Base-by-base conservation (phyloP, 92 coral and sea anemone genomes). In the Blastomussa wellsi region DNA sequence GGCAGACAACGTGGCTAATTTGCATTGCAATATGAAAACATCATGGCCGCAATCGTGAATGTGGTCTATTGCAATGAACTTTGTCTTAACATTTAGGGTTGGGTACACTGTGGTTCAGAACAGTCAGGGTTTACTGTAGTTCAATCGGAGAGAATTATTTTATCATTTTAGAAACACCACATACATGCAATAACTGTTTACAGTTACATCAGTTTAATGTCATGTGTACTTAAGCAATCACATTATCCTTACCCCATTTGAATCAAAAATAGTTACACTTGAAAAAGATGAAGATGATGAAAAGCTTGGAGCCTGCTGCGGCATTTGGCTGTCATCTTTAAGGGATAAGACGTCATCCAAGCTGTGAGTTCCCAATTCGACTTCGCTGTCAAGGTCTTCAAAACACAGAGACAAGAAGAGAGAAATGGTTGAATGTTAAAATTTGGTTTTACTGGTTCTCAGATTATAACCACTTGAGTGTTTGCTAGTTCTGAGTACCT, bases 301-400 rank as follows among this genome's bases (percentile, higher is more conserved):
- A 39, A 65, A 70, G 59, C 33, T 68, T 49, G 91, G 92, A 55
- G 37, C 57, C 77, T 69, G 52, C 48, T n/a, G 14, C 31, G 66
- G 35, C 39, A 26, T 49, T 74, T 74, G 55, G 78, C 53, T 24
- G 79, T 81, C 66, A 57, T 78, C 86, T 73, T 82, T 85, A 17
- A 80, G 90, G 29, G 92, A 78, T 13, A 95, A 85, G 52, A 95
- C 94, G 48, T 94, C 95, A 89, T 94, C 95, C 66, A 95, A 84
- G 81, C 91, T 94, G 78, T 92, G 94, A 24, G 77, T 85, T 36
- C 98, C 98, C 68, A 84, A 78, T 72, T 92, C 89, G 3, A 95
- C 71, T 80, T 95, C 95, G 82, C 86, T 85, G 88, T 95, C 98
- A 72, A 95, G 92, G 81, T 95, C 98, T 95, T 49, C 26, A 52